Base-by-base conservation (phyloP, 1,140 invertebrate genomes). In the Meteorus sp. region DNA sequence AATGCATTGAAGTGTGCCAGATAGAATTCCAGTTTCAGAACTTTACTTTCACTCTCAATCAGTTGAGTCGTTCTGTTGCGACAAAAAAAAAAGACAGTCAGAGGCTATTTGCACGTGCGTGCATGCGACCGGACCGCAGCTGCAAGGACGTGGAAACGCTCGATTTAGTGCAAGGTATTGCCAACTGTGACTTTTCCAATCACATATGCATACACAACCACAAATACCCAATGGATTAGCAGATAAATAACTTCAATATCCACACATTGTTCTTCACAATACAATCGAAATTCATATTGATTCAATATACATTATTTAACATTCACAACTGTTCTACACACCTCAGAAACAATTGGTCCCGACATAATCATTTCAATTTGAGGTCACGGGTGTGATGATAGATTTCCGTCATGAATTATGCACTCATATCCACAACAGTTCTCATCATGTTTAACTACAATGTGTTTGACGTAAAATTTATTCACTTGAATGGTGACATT, bases 11-110 rank as follows among this genome's bases (percentile, higher is more conserved):
- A 41, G 56, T 48, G 59, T 61, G 45, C 60, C 59, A 60, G 63
- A 61, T 67, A 56, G 68, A 66, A 71, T 69, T 68, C 69, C 69
- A 68, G 59, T 65, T 68, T 60, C 22, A 23, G 63, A 60, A 56
- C 63, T 67, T 64, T 57, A 74, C 72, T 74, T 74, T 74, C 72
- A 72, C 72, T 72, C 66, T 71, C 65, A 64, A 63, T n/a, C 61
- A 53, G 63, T 64, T 66, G 59, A 60, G 45, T 22, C 54, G 60
- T 62, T 64, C 62, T n/a, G n/a, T n/a, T n/a, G n/a, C n/a, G n/a
- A n/a, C n/a, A n/a, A n/a, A n/a, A n/a, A n/a, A n/a, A n/a, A n/a
- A n/a, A n/a, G n/a, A n/a, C n/a, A n/a, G 63, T 62, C 60, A 8
- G 39, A 35, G 29, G 48, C 20, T 58, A 17, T 41, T 41, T 62